Evolutionary conservation across 2,888 invertebrate genomes (phyloP), one percentile per base, ranked within the genome.

Genomic region (Troglohyphantes excavatus): DNA sequence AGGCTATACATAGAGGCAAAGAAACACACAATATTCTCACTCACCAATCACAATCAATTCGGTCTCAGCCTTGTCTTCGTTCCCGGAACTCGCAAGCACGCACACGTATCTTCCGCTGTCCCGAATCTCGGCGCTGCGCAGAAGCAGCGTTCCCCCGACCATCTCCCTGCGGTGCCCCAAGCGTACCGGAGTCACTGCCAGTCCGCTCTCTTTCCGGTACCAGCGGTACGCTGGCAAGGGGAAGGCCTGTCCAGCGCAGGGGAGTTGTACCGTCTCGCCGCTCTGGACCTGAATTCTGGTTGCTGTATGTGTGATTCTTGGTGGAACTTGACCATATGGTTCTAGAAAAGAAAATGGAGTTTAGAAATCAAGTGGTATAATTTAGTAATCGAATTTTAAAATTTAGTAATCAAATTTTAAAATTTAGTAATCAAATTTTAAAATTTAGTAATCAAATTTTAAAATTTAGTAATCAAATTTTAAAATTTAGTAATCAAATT

Each of bases 191-290:
- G 73, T 7, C 5, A 43, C 43, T 11, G 76, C 72, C 13, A 82
- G 39, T 9, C 75, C 59, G 63, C 61, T 65, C 9, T 88, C 85
- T 21, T 92, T 91, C 75, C 92, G 92, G 65, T 91, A 92, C 94
- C 94, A 94, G 19, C 91, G 91, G 92, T 94, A 94, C 5, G 91
- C 92, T 2, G 94, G 94, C 0, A 93, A 91, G 0, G 94, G 94
- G 91, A 92, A 93, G 2, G 93, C 93, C 83, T 93, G 93, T 46
- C 93, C 93, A 1, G 93, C 93, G 91, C 94, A 94, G 0, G 93
- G 93, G 11, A 94, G 92, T 86, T 93, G 93, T 0, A 92, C 92
- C 0, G 91, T 92, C 6, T 92, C 92, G 2, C 93, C 93, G 23
- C 90, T 88, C 43, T 82, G 76, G 0, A 87, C 85, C 9, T 84